Evolutionary conservation across 1,140 invertebrate species (phyloP), one percentile per base, ranked within the genome.

Genomic region (Drosophila virilis): DNA sequence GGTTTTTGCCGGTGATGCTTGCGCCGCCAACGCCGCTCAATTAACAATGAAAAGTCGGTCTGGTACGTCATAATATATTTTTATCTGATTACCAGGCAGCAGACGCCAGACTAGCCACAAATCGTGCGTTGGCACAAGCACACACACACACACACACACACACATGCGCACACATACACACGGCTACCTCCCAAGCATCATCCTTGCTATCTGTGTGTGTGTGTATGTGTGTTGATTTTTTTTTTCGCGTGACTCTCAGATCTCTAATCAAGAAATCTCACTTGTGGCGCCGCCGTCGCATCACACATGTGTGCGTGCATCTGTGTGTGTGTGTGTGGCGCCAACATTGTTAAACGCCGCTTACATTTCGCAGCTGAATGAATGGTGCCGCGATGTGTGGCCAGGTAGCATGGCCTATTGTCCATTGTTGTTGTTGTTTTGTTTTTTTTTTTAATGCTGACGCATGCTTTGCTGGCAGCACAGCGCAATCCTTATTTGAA

Each of bases 21-120:
- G 33, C 48, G 66, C 70, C 32, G 51, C 64, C 73, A 66, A 75
- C 71, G 77, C 58, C 55, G 84, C 76, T 89, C 82, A 88, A 86
- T 88, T 88, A 86, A 88, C 84, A 88, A 88, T 80, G 77, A 88
- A 80, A 89, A 83, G 79, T 88, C 80, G 77, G 73, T 65, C 77
- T 83, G 79, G 76, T 80, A 88, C 84, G 83, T 88, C 84, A 88
- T 88, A 88, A 88, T 83, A 83, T 86, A 88, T 83, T 88, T 88
- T 77, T 86, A 81, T 86, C 81, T 85, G 81, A 85, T 86, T 85
- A 85, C 65, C 74, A 73, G 61, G 42, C 68, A 78, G 71, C 68
- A 80, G 80, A 74, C 73, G 46, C 12, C 64, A 58, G 55, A 57
- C 69, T 59, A 59, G 51, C n/a, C 43, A 62, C 72, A 70, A 79